These are phyloP conservation scores for Drymodes brunneopygia DNA, from an alignment of 2,113 vertebrate genomes.

Conservation along the genomic window DNA sequence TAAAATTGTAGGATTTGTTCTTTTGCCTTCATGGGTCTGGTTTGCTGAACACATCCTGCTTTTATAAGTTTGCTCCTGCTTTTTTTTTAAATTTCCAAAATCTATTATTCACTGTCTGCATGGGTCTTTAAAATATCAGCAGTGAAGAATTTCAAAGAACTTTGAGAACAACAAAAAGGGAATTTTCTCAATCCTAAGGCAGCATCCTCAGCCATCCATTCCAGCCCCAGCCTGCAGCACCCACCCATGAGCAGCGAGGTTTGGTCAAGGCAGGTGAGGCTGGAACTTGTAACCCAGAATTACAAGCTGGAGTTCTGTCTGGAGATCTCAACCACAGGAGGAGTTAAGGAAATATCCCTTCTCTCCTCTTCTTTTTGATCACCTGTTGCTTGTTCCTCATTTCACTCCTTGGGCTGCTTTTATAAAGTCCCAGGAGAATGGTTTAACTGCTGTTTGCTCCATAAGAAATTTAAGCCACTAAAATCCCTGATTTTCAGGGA, in stretches of 20 bases:
- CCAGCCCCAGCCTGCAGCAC: not conserved
- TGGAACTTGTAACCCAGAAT: not conserved
- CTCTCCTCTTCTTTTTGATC: not conserved
- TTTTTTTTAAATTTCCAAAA: not conserved
- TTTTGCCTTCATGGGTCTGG: not conserved
- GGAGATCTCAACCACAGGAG: not conserved
- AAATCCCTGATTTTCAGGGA: not conserved
- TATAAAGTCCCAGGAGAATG: not conserved
- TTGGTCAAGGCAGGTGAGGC: not conserved
- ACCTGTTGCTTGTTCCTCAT: not conserved
- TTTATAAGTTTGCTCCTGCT: not conserved
- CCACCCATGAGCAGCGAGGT: not conserved
- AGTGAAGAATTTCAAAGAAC: not conserved
- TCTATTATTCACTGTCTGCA: not conserved
- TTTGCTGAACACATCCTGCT: conserved; percentile 6
- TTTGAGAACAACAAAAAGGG: not conserved
- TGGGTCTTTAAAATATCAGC: not conserved
- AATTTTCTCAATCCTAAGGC: not conserved
- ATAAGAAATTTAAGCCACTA: not conserved
- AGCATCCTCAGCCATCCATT: not conserved
- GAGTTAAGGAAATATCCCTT: not conserved
- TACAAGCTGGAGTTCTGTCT: not conserved
- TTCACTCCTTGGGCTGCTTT: not conserved
- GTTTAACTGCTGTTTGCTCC: not conserved
- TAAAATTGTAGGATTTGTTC: not conserved